Evolutionary conservation across 2,797 vertebrate species (phyloP).

Genomic region (Megalops cyprinoides): DNA sequence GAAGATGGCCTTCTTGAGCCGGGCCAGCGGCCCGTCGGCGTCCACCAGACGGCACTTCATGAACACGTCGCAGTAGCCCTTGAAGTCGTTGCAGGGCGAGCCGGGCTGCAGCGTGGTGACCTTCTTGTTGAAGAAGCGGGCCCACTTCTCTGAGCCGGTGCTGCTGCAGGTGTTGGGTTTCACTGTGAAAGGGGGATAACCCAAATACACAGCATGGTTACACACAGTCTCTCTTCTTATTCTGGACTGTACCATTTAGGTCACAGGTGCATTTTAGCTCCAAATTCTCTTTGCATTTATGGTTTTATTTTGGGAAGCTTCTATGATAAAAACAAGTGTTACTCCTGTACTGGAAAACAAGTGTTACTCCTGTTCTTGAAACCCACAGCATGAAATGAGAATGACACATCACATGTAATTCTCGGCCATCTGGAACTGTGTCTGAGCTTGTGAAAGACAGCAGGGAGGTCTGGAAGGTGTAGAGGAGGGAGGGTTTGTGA

Average conservation of each 20-base stretch:
- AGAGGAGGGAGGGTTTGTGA: no score
- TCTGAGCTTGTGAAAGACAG: not conserved
- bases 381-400: not conserved
- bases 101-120: conserved; percentile 89
- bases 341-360: not conserved
- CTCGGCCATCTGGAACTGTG: conserved; percentile 12
- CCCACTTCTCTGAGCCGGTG: conserved; percentile 83
- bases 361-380: not conserved
- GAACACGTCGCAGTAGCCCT: conserved; percentile 97
- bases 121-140: conserved; percentile 69
- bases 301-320: not conserved
- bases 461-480: no score
- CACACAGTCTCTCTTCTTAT: not conserved
- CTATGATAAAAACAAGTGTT: not conserved
- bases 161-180: conserved; percentile 85
- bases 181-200: conserved; percentile 66
- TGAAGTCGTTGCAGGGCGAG: conserved; percentile 95
- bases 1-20: conserved; percentile 96
- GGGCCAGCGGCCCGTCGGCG: conserved; percentile 93
- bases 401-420: not conserved
- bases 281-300: not conserved
- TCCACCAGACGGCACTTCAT: conserved; percentile 93
- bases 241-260: not conserved
- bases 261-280: no score
- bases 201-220: conserved; percentile 1